A percentile compares a stretch with the other conserved stretches of the same genome.
These are phyloP conservation scores for Torymus texanus DNA, from an alignment of 2,888 invertebrate species.

Conservation along the genomic window DNA sequence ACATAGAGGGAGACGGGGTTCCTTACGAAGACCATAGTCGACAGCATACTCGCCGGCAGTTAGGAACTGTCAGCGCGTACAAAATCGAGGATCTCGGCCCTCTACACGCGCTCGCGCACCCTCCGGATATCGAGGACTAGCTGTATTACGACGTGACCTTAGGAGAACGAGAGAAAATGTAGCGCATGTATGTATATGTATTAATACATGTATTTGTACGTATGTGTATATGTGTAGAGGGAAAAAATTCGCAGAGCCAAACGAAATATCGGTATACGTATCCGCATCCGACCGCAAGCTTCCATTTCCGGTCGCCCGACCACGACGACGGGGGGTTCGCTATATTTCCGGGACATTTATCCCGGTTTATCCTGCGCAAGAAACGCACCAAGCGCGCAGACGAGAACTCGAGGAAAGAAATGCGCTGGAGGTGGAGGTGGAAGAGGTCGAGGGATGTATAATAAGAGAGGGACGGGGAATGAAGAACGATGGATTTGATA, in stretches of 20 bases:
- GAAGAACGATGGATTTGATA: slow-evolving; percentile 55
- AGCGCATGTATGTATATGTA: no score
- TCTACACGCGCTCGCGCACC: slow-evolving; percentile 58
- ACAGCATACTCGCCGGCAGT: neutral
- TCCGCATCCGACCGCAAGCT: slow-evolving; percentile 78
- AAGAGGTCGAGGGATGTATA: slow-evolving; percentile 19
- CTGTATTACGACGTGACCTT: slow-evolving; percentile 58
- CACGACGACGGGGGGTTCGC: slow-evolving; percentile 61
- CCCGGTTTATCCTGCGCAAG: slow-evolving; percentile 76
- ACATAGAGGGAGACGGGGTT: neutral
- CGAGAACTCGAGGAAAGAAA: slow-evolving; percentile 27
- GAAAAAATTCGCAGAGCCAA: slow-evolving; percentile 72
- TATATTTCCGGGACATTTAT: slow-evolving; percentile 79
- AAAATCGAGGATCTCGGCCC: slow-evolving; percentile 54
- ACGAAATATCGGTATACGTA: slow-evolving; percentile 74
- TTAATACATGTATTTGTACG: slow-evolving; percentile 33
- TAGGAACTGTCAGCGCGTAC: slow-evolving; percentile 36
- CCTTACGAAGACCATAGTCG: neutral
- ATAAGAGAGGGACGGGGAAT: slow-evolving; percentile 41
- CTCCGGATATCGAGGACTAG: slow-evolving; percentile 72
- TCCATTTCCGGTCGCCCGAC: slow-evolving; percentile 76
- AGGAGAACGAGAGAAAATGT: slow-evolving; percentile 44
- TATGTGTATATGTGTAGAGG: slow-evolving; percentile 8
- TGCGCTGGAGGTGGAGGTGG: neutral
- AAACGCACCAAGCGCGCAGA: neutral